Evolutionary conservation across 2,888 invertebrate genomes (phyloP).

Genomic region (Eupelmus urozonus): DNA sequence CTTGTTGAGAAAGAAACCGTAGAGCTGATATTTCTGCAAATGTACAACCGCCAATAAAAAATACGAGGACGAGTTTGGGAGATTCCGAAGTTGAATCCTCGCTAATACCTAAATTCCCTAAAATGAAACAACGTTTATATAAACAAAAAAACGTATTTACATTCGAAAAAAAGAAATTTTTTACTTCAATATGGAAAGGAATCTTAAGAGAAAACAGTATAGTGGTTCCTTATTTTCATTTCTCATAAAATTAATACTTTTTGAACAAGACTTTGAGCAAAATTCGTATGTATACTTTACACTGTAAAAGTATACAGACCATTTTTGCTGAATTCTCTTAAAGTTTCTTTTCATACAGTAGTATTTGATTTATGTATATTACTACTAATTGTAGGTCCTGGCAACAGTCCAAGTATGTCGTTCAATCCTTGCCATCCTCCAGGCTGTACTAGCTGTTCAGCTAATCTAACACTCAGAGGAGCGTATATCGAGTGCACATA

Average conservation of each 20-base stretch:
- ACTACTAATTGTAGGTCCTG: constrained; percentile 83
- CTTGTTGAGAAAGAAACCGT: constrained; percentile 86
- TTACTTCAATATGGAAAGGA: no score
- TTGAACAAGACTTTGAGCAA: constrained; percentile 6
- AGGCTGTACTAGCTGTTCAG: constrained; percentile 87
- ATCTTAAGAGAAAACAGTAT: no score
- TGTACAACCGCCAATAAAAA: constrained; percentile 98
- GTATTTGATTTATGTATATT: constrained; percentile 60
- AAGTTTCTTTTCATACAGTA: no score
- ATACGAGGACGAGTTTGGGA: constrained; percentile 89
- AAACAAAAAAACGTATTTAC: not conserved
- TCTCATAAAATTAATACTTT: no score
- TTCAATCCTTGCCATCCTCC: constrained; percentile 89
- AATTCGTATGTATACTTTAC: no score
- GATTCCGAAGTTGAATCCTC: constrained; percentile 78
- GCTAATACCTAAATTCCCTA: constrained; percentile 77
- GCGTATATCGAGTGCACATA: constrained; percentile 96
- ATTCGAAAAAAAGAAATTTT: not conserved
- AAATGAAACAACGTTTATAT: constrained; percentile 48
- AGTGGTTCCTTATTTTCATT: no score
- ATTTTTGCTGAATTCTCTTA: no score
- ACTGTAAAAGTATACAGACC: no score
- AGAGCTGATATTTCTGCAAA: constrained; percentile 93
- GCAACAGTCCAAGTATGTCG: constrained; percentile 89
- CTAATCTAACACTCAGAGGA: constrained; percentile 92